Base-by-base conservation (phyloP, 2,113 vertebrate genomes). In the Mobula birostris region DNA sequence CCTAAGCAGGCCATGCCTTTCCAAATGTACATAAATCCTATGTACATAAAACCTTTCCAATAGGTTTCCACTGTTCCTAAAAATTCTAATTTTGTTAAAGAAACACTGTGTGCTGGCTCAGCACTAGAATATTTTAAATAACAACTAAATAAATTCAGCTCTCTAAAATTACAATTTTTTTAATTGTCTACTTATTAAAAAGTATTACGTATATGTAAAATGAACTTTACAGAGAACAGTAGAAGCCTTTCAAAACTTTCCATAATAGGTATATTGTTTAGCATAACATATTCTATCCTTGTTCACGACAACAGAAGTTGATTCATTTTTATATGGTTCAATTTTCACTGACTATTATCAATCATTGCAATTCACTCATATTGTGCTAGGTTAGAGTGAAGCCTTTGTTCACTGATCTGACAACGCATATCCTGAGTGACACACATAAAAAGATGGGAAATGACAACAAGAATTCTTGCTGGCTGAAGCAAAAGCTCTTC, bases 351-450 rank as follows among this genome's bases (percentile, higher is more conserved):
- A 66, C 29, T 66, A 32, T 19, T 68, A 90, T 66, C 85, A 19
- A n/a, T 68, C 85, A 90, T 88, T 90, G 63, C 85, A 68, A 32
- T 90, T 66, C 85, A 68, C 32, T 36, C n/a, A 90, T 68, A 61
- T 66, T 90, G 58, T 36, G 85, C 29, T 66, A n/a, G 15, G 29
- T 63, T 90, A 66, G 85, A 90, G 85, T 66, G 61, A 90, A 68
- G 32, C 61, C 61, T 90, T 90, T 68, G 61, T 90, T 90, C 61
- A 36, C 15, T 66, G 61, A 0, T 32, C 58, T 90, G 61, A 90
- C 29, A 90, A 68, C 2, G 66, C 29, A 63, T 63, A 90, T 68
- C 61, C 6, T n/a, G 61, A 68, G 3, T 68, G 85, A 68, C 58
- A 88, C 58, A 63, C 9, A 77, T 29, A n/a, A 88, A 70, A 88